Evolutionary conservation across 2,888 invertebrate genomes (phyloP).

Genomic region (Thumatha senex): DNA sequence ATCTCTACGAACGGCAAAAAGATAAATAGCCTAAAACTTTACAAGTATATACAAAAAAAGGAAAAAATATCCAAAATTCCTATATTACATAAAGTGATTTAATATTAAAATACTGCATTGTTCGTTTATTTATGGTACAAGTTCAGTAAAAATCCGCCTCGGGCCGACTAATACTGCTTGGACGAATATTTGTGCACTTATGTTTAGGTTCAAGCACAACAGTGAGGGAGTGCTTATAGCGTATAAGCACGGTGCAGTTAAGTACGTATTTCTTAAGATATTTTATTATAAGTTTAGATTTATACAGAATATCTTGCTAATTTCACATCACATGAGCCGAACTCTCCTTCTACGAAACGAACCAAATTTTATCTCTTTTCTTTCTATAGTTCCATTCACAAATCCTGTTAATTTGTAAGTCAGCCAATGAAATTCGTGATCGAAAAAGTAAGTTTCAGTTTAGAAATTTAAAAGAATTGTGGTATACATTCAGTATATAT

Average conservation of each 20-base stretch:
- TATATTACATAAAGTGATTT: slow-evolving; percentile 60
- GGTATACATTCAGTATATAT: too few relatives aligned
- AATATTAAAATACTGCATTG: slow-evolving; percentile 73
- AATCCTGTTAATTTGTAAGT: too few relatives aligned
- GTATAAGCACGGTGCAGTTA: slow-evolving; percentile 69
- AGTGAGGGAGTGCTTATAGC: slow-evolving; percentile 51
- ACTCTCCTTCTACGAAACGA: too few relatives aligned
- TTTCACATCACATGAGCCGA: slow-evolving; percentile 17
- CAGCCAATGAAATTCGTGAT: too few relatives aligned
- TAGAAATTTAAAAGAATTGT: too few relatives aligned
- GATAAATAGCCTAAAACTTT: slow-evolving; percentile 72
- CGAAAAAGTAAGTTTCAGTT: too few relatives aligned
- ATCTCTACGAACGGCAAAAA: slow-evolving; percentile 66
- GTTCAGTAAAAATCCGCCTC: slow-evolving; percentile 41
- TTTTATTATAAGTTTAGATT: slow-evolving; percentile 60
- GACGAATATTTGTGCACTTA: slow-evolving; percentile 51
- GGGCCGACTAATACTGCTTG: slow-evolving; percentile 61
- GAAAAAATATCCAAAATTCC: slow-evolving; percentile 71
- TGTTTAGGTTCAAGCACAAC: slow-evolving; percentile 33
- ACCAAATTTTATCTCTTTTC: too few relatives aligned
- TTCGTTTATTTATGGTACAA: slow-evolving; percentile 51
- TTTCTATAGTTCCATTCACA: background rate
- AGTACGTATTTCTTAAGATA: slow-evolving; percentile 12
- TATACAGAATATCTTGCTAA: slow-evolving; percentile 20
- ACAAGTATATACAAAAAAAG: slow-evolving; percentile 76